Evolutionary conservation across 2,797 vertebrate species (phyloP), one percentile per base, ranked within the genome.

Genomic region (Sorex maritimensis): DNA sequence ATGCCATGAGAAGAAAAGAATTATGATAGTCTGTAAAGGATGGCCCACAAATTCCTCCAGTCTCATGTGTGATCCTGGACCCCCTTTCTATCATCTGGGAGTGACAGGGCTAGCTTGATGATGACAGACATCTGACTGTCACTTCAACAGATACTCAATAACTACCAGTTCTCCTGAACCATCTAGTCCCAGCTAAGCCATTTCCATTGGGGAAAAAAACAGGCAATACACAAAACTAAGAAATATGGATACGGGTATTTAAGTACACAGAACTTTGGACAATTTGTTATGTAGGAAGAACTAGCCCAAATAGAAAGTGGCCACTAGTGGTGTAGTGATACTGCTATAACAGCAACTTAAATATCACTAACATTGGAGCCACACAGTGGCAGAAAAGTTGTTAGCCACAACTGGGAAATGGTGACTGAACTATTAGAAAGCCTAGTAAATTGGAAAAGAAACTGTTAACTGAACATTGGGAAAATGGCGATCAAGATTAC

Each of bases 221-320:
- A 79, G 55, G 78, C 49, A 46, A 26, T 12, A n/a, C 34, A 91
- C 28, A 83, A 81, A 91, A 46, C 34, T 44, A 52, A 94, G 13
- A 92, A 87, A 92, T 10, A 90, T 9, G 74, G 58, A n/a, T 61
- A 63, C 34, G 71, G 15, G 49, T 41, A 58, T 49, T 80, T 46
- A 19, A 69, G 55, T 84, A 15, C 30, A n/a, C 52, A 81, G 68
- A 49, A 34, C 58, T 94, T 77, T 81, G 55, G 58, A 38, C 15
- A n/a, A 26, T 73, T 55, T 61, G 14, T 73, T 80, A 52, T 46
- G 58, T 1, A 12, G 30, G 68, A 72, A 91, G 78, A 34, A 2
- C 26, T 80, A 86, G 28, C 19, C 58, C 14, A 72, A 5, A 61
- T 2, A 55, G 55, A 91, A 77, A 81, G 55, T 81, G 11, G 46